Evolutionary conservation across 2,113 vertebrate genomes (phyloP).

Genomic region (Indicator maculatus): DNA sequence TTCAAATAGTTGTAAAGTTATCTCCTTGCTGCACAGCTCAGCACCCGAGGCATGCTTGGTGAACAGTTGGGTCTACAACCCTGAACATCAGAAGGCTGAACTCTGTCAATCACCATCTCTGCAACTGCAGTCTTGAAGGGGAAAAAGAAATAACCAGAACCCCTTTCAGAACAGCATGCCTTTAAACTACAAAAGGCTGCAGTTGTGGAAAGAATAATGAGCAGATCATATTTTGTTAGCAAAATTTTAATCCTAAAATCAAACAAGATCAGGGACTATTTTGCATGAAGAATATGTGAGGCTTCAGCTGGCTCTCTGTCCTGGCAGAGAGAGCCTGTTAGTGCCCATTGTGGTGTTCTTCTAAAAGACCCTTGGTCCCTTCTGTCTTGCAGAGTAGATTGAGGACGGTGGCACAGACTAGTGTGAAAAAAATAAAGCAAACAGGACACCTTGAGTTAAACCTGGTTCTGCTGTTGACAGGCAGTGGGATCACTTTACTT

Average conservation of each 20-base stretch:
- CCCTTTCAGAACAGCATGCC: background rate
- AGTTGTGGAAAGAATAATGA: slow-evolving; percentile 41
- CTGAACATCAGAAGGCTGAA: slow-evolving; percentile 40
- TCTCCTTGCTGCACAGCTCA: background rate
- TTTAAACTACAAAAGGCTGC: slow-evolving; percentile 46
- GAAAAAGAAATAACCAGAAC: background rate
- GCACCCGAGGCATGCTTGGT: background rate
- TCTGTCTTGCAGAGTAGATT: background rate
- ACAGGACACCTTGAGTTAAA: background rate
- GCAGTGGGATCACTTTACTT: background rate
- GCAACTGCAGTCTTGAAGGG: slow-evolving; percentile 12
- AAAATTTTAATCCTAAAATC: slow-evolving; percentile 51
- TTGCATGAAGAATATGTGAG: background rate
- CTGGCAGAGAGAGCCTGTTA: background rate
- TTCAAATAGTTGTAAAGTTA: slow-evolving; percentile 15
- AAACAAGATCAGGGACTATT: background rate
- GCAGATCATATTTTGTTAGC: slow-evolving; percentile 2
- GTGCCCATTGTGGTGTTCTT: background rate
- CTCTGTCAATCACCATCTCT: slow-evolving; percentile 42
- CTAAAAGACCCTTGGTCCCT: background rate
- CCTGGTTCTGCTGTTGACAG: background rate
- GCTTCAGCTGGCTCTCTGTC: background rate
- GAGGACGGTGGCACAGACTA: background rate
- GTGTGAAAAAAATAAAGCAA: background rate
- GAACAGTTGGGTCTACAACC: background rate